Conservation (phyloP, 2,888 invertebrate species). For the Eremobia ochroleuca region DNA sequence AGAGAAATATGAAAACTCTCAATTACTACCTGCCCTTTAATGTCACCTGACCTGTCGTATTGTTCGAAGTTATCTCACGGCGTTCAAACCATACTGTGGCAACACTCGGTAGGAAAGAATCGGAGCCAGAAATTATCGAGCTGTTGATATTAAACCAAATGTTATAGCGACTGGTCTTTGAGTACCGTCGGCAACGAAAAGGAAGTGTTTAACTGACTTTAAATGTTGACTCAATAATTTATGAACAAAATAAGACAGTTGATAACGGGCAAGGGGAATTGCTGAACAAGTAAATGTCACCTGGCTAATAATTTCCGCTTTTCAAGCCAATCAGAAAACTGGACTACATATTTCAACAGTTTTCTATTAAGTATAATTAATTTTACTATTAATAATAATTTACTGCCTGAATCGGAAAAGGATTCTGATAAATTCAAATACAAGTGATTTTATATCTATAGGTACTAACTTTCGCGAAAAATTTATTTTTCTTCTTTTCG, state of each 20-base stretch:
- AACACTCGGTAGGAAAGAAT: conserved; percentile 27
- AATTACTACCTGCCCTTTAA: background rate
- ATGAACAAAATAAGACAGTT: background rate
- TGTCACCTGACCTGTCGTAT: conserved; percentile 6
- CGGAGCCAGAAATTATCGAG: conserved; percentile 45
- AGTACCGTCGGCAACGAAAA: conserved; percentile 33
- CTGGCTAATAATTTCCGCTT: background rate
- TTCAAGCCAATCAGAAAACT: background rate
- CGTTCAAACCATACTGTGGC: conserved; percentile 1
- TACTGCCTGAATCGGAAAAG: background rate
- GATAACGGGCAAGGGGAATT: background rate
- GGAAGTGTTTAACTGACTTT: background rate
- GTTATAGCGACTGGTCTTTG: conserved; percentile 47
- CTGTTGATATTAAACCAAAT: conserved; percentile 46
- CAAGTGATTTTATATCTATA: background rate
- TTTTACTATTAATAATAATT: background rate
- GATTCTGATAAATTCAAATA: background rate
- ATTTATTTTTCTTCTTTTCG: too few species aligned
- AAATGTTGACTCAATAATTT: background rate
- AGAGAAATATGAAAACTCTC: background rate
- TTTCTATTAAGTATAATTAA: background rate
- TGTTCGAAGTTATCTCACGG: conserved; percentile 8
- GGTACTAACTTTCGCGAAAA: too few species aligned
- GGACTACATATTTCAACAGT: background rate
- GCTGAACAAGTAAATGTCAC: background rate